Conservation (phyloP, 2,888 invertebrate species). For the Acrobasis consociella region DNA sequence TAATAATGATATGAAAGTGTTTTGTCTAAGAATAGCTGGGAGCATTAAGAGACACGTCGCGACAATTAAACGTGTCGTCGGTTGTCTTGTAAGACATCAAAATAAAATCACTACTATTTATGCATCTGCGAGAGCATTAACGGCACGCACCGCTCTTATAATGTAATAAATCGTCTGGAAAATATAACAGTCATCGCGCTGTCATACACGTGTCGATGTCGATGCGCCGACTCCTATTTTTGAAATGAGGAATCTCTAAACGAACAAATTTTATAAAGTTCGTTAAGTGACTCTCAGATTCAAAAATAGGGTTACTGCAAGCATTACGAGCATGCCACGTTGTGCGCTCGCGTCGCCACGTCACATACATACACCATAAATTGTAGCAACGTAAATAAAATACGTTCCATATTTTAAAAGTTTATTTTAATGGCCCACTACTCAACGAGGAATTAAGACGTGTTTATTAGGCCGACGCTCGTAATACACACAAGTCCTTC, state of each 20-base stretch:
- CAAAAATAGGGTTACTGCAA: too few species aligned
- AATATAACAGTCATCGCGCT: constrained; percentile 79
- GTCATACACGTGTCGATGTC: constrained; percentile 71
- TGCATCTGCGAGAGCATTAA: constrained; percentile 77
- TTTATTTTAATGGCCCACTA: constrained; percentile 80
- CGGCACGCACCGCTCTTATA: constrained; percentile 75
- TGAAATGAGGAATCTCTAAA: too few species aligned
- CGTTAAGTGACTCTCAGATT: too few species aligned
- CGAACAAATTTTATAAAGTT: too few species aligned
- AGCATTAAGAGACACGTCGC: constrained; percentile 64
- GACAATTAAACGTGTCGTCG: constrained; percentile 78
- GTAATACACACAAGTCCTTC: constrained; percentile 73
- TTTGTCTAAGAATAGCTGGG: constrained; percentile 67
- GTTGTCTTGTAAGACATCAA: constrained; percentile 79
- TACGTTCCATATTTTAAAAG: constrained; percentile 79
- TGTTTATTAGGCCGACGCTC: constrained; percentile 77
- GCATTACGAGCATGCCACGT: background rate
- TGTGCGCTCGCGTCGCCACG: constrained; percentile 41
- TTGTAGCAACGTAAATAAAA: constrained; percentile 75
- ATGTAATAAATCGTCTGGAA: constrained; percentile 81
- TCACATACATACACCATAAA: constrained; percentile 71
- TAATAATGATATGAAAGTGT: constrained; percentile 55
- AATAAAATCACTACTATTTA: constrained; percentile 81
- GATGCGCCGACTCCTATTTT: constrained; percentile 34
- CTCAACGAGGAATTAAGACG: constrained; percentile 79